Base-by-base conservation (phyloP, 2,888 invertebrate species). In the Eretmocerus hayati region DNA sequence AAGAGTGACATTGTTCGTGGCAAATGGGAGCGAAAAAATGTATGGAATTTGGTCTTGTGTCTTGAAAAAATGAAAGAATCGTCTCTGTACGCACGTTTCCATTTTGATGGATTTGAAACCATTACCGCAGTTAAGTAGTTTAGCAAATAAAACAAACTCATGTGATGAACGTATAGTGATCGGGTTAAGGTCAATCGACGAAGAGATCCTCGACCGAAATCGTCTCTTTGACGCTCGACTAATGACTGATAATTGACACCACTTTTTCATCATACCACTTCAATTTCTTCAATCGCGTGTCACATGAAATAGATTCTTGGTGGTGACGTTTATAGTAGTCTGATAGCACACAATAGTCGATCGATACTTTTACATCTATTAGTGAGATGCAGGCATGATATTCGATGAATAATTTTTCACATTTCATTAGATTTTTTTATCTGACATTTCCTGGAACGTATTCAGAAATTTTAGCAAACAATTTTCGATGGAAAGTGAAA, bases 201-300 rank as follows among this genome's bases (percentile, higher is more conserved):
- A n/a, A n/a, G n/a, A n/a, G 41, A 38, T 46, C 48, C 53, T 53
- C 53, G 53, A 50, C 53, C 53, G 50, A 50, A 50, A 50, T 50
- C 42, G 40, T 40, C 33, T n/a, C 45, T 38, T 23, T 20, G 38
- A 45, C 41, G 20, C 36, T 39, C 42, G 50, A n/a, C 42, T 53
- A 53, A 53, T 43, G 30, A 46, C 31, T 19, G 48, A 48, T 50
- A 53, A 53, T 53, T 50, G 46, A 43, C 37, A 31, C 36, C 21
- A 40, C 35, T 37, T 30, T 51, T 43, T 46, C 31, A 19, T 19
- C 19, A 23, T 38, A 22, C 36, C 37, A 30, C 20, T 32, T 36
- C 23, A 38, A 37, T 42, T 20, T 43, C 15, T 6, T 32, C 15
- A 39, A 19, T 37, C 37, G 32, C 3, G n/a, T 8, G 20, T 23